A percentile compares a stretch with the other conserved stretches of the same genome.
Evolutionary conservation across 2,888 invertebrate species (phyloP).

Genomic region (Busseola fusca): DNA sequence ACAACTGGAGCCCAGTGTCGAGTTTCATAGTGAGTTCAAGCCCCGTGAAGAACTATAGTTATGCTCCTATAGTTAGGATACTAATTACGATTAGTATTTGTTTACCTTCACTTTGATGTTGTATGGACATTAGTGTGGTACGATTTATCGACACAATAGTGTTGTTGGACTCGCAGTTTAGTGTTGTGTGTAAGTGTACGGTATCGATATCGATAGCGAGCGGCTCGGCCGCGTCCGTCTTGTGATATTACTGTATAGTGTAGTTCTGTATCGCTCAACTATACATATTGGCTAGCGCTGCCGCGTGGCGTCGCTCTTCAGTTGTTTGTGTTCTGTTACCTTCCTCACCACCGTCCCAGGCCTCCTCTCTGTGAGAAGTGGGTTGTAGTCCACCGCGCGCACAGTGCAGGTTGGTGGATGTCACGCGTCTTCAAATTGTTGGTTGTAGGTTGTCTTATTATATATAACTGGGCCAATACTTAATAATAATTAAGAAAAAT

Average conservation of each 20-base stretch:
- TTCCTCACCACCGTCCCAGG: neutral
- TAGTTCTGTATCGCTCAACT: neutral
- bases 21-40: neutral
- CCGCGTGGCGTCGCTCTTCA: too few relatives aligned
- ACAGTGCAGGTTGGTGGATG: too few relatives aligned
- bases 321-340: neutral
- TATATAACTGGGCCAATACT: too few relatives aligned
- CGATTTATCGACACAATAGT: neutral
- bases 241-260: slow-evolving; percentile 34
- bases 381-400: neutral
- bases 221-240: slow-evolving; percentile 22
- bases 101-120: neutral
- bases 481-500: too few relatives aligned
- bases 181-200: slow-evolving; percentile 5
- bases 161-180: neutral
- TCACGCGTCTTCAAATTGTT: neutral
- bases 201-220: slow-evolving; percentile 6
- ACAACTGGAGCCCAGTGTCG: too few relatives aligned
- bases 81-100: neutral
- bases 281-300: neutral
- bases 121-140: slow-evolving; percentile 10
- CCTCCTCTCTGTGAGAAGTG: neutral
- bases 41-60: neutral
- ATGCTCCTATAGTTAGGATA: neutral
- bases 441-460: too few relatives aligned